Evolutionary conservation across 2,113 vertebrate genomes (phyloP).

Genomic region (Trematomus loennbergii): DNA sequence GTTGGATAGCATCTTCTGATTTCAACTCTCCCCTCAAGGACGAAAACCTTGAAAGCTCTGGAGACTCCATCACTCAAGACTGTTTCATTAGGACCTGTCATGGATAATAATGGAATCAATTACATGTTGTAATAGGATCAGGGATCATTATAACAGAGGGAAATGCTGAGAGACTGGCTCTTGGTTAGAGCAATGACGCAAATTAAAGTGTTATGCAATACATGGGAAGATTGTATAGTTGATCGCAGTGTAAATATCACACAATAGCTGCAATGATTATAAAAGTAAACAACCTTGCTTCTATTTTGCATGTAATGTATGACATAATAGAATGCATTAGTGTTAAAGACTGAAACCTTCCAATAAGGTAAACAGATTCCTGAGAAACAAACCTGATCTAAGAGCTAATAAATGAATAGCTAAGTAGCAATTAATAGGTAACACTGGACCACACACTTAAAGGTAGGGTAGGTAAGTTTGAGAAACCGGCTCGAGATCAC

Average conservation of each 20-base stretch:
- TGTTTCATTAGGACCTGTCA: conserved; percentile 58
- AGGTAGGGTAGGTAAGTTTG: too few relatives aligned
- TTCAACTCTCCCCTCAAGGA: conserved; percentile 90
- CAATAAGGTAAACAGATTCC: too few relatives aligned
- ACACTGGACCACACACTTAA: background rate
- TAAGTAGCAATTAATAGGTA: background rate
- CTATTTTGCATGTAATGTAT: background rate
- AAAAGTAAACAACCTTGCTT: background rate
- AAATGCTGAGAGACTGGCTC: background rate
- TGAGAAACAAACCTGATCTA: too few relatives aligned
- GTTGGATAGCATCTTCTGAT: conserved; percentile 90
- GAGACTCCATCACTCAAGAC: conserved; percentile 85
- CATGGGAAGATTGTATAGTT: background rate
- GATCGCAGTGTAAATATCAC: background rate
- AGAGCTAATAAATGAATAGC: too few relatives aligned
- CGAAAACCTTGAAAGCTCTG: conserved; percentile 88
- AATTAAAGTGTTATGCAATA: background rate
- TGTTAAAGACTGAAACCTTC: too few relatives aligned
- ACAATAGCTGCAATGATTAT: background rate
- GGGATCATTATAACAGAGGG: background rate
- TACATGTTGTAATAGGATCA: conserved; percentile 24
- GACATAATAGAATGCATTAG: background rate
- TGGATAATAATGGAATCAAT: conserved; percentile 34
- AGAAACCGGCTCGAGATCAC: too few relatives aligned
- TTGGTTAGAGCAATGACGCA: background rate